Evolutionary conservation across 2,888 invertebrate genomes (phyloP), one percentile per base, ranked within the genome.

Genomic region (Cephus runcator): DNA sequence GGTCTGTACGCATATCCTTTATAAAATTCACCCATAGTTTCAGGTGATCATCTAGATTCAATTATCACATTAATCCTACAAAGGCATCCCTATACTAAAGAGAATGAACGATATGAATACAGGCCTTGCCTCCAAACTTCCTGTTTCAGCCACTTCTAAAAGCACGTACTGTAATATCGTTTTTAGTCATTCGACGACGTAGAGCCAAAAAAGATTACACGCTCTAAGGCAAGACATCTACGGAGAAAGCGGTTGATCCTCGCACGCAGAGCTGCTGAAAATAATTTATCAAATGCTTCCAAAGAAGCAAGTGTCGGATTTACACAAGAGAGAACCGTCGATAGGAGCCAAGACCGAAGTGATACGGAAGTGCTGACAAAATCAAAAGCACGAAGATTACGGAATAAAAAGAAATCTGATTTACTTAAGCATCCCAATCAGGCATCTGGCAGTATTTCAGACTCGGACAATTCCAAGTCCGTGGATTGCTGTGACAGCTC

Each of bases 221-320:
- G 88, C 35, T 87, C 89, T 23, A 79, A 83, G 75, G 90, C 90
- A 3, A 87, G 90, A 76, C 90, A 90, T 81, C 81, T 89, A 36
- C 86, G 90, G 69, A 81, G 90, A 75, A 90, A 89, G 77, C 87
- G 87, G 73, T 81, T 90, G 78, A 83, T 85, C 69, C 85, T 86
- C 75, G 89, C 89, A 36, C 84, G 88, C 12, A 87, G 82, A 80
- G 85, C 84, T 31, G 83, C 84, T 6, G 80, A 85, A 75, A 78
- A 82, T 69, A 75, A 78, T n/a, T n/a, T 76, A 34, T 69, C 34
- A 15, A 56, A 71, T 34, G 75, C 15, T 31, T 35, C 34, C 34
- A 78, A 56, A n/a, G 40, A 73, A 3, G 34, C 74, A 36, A 78
- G 31, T 6, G 4, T 69, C 6, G 77, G 76, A 34, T 35, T 76